A percentile compares a stretch with the other conserved stretches of the same genome.
These are phyloP conservation scores for Micrastur ruficollis DNA, from an alignment of 2,797 vertebrate genomes.

Conservation along the genomic window DNA sequence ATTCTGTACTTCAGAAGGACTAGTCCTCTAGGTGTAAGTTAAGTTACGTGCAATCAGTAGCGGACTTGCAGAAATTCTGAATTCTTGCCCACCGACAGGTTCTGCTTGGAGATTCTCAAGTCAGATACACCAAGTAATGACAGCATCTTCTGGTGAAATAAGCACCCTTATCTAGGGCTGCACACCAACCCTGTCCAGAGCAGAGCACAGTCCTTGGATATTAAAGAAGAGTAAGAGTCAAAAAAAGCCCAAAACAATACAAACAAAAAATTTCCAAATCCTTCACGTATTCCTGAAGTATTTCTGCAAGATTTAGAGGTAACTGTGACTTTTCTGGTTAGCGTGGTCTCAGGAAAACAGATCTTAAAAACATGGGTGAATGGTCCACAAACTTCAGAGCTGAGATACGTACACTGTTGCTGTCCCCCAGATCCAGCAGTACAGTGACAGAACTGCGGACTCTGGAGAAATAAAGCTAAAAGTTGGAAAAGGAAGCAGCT, in stretches of 20 bases:
- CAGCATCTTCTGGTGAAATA: background rate
- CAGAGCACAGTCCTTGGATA: background rate
- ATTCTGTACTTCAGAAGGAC: background rate
- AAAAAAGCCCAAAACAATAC: background rate
- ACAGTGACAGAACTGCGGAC: background rate
- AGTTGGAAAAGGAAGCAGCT: background rate
- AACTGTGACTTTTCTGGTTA: background rate
- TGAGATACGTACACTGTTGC: background rate
- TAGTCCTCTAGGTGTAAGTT: background rate
- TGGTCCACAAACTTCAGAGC: background rate
- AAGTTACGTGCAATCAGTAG: background rate
- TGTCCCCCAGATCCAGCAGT: background rate
- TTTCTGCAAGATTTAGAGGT: background rate
- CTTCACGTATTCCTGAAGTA: background rate
- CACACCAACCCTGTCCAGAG: background rate
- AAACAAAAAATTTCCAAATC: background rate
- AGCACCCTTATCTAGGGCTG: background rate
- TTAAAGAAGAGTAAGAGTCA: background rate
- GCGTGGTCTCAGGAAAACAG: background rate
- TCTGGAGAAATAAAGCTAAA: background rate
- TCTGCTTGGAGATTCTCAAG: background rate
- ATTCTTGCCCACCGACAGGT: background rate
- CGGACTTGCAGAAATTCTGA: background rate
- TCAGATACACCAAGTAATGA: background rate
- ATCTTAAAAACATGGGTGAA: background rate